A percentile compares a stretch with the other conserved stretches of the same genome.
phyloP scores from a whole-genome alignment of 2,888 invertebrate genomes.

The Parelbella ahira region DNA sequence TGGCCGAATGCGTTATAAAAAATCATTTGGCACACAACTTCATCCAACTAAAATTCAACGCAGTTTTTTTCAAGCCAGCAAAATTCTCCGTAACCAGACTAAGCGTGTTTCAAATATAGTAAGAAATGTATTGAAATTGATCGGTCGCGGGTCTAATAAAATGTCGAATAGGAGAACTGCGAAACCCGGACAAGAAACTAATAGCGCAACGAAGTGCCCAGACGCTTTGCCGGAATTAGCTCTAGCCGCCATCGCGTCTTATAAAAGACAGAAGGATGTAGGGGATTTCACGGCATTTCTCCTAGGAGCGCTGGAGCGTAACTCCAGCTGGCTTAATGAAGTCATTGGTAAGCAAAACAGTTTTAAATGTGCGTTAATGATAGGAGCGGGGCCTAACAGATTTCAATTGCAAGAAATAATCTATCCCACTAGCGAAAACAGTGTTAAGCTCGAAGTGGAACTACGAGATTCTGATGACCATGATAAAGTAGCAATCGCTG shows the following conservation, averaged over 20 bases:
- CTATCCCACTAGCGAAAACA: constrained; percentile 51
- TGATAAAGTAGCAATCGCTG: constrained; percentile 66
- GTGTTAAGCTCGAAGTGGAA: constrained; percentile 63
- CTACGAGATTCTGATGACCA: constrained; percentile 60
- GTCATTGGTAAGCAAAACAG: constrained; percentile 52
- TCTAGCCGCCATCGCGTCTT: constrained; percentile 61
- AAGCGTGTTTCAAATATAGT: constrained; percentile 42
- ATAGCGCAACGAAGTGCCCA: constrained; percentile 33
- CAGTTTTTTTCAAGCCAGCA: constrained; percentile 35
- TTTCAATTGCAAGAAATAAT: constrained; percentile 65
- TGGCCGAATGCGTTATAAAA: too few relatives aligned
- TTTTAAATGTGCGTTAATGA: constrained; percentile 63
- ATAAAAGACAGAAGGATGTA: constrained; percentile 62
- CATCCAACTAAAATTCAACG: neutral
- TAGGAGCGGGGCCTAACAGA: constrained; percentile 66
- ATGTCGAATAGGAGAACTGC: constrained; percentile 44
- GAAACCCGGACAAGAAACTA: constrained; percentile 40
- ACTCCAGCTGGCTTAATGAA: constrained; percentile 60
- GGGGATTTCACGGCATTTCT: constrained; percentile 61
- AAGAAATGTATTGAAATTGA: constrained; percentile 45
- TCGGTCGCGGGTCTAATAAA: constrained; percentile 35
- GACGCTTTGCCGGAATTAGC: constrained; percentile 57
- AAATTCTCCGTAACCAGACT: constrained; percentile 53
- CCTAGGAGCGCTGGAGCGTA: constrained; percentile 55
- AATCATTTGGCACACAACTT: too few relatives aligned